Percentiles rank a stretch among this genome's conserved stretches.
phyloP scores from a whole-genome alignment of 2,888 invertebrate species.

The Eupithecia pulchellata region DNA sequence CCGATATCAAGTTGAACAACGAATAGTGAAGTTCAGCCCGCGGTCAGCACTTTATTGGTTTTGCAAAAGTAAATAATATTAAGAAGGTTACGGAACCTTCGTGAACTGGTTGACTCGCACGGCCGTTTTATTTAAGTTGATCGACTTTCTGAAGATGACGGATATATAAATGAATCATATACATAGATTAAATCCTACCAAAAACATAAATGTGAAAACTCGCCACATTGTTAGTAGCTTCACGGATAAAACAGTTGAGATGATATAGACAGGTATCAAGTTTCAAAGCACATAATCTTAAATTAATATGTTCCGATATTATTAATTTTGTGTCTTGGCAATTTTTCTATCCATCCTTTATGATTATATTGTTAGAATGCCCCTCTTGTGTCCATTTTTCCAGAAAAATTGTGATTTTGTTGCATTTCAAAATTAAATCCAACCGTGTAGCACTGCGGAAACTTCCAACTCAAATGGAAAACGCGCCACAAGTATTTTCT shows the following conservation, averaged over 20 bases:
- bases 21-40: no score
- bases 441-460: not conserved
- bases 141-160: not conserved
- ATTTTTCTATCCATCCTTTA: no score
- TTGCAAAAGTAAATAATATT: no score
- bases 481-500: slow-evolving; percentile 33
- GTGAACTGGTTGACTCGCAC: no score
- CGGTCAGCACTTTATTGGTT: no score
- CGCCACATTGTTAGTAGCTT: not conserved
- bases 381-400: no score
- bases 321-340: not conserved
- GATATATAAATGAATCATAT: no score
- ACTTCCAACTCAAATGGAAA: slow-evolving; percentile 28
- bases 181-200: not conserved
- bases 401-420: not conserved
- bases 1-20: no score
- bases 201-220: not conserved
- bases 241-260: not conserved
- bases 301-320: not conserved
- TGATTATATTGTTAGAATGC: no score
- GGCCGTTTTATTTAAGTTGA: not conserved
- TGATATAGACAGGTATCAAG: not conserved
- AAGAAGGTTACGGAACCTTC: no score
- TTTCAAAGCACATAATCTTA: not conserved
- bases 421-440: not conserved